Base-by-base conservation (phyloP, 2,113 vertebrate species). In the Oncorhynchus mykiss region DNA sequence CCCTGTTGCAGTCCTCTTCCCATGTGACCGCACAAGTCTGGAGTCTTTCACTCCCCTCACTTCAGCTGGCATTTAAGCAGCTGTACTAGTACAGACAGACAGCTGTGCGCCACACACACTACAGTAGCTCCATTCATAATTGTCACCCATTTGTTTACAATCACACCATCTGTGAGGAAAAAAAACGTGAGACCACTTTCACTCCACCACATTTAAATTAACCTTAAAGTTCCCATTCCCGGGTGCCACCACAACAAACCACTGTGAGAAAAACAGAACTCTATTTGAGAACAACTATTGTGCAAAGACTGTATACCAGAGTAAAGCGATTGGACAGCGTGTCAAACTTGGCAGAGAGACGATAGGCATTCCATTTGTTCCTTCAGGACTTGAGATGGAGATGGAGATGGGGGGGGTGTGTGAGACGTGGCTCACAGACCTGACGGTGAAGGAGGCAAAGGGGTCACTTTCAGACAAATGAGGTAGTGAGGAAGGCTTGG, bases 41-140 rank as follows among this genome's bases (percentile, higher is more conserved):
- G 4, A 31, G 29, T 31, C 39, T 39, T 39, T 66, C 22, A 66
- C n/a, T 64, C 65, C 65, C 25, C 25, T 9, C 31, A 45, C 12
- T 48, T 67, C 77, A 82, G 78, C 78, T 79, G 81, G 67, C 75
- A 59, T 67, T 69, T 76, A 77, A 64, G 8, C 5, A 70, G 22
- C 22, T 72, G 74, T 60, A 25, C 34, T 54, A 20, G 2, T 13
- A 71, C 1, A 69, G 34, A 67, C 5, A 29, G 67, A 67, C 82
- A 84, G 82, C 78, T 80, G 51, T 54, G 71, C 60, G 39, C 39
- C 73, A 74, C 72, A 74, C 62, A 45, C 9, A 45, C 34, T 45
- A 54, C 16, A 16, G 51, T 2, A 22, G 7, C 29, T 13, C 7
- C 1, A 66, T 67, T 78, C 25, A 68, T 9, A 39, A n/a, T 18